Conservation (phyloP, 2,888 invertebrate species). For the Pyrgus malvae region DNA sequence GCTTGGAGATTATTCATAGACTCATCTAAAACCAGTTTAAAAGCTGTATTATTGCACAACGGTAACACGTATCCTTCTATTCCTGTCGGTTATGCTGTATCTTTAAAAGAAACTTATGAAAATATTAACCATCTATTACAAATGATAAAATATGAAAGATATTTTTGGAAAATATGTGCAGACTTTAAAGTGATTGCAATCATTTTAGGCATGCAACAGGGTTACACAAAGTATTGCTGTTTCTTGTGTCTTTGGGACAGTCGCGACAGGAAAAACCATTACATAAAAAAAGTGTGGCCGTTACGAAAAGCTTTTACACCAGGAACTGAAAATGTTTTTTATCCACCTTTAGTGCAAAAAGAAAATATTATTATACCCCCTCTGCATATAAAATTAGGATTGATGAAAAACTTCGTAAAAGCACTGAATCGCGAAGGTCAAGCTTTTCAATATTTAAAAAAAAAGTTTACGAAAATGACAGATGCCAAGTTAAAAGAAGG, state of each 20-base stretch:
- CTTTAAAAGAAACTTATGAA: slow-evolving; percentile 25
- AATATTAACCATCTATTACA: slow-evolving; percentile 29
- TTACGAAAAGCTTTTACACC: slow-evolving; percentile 1
- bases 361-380: slow-evolving; percentile 29
- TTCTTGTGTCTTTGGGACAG: slow-evolving; percentile 30
- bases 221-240: slow-evolving; percentile 32
- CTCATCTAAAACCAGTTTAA: slow-evolving; percentile 37
- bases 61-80: slow-evolving; percentile 36
- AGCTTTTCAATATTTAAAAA: background rate
- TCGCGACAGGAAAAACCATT: slow-evolving; percentile 23
- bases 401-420: background rate
- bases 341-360: slow-evolving; percentile 26
- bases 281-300: slow-evolving; percentile 26
- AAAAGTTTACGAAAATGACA: background rate
- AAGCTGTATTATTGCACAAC: slow-evolving; percentile 36
- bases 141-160: slow-evolving; percentile 28
- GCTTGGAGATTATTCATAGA: slow-evolving; percentile 38
- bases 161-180: slow-evolving; percentile 25
- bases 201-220: slow-evolving; percentile 30
- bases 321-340: slow-evolving; percentile 16
- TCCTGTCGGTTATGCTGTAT: slow-evolving; percentile 34
- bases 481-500: background rate
- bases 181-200: slow-evolving; percentile 33
- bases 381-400: slow-evolving; percentile 30
- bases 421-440: background rate